Evolutionary conservation across 2,888 invertebrate species (phyloP).

Genomic region (Diogma glabrata): DNA sequence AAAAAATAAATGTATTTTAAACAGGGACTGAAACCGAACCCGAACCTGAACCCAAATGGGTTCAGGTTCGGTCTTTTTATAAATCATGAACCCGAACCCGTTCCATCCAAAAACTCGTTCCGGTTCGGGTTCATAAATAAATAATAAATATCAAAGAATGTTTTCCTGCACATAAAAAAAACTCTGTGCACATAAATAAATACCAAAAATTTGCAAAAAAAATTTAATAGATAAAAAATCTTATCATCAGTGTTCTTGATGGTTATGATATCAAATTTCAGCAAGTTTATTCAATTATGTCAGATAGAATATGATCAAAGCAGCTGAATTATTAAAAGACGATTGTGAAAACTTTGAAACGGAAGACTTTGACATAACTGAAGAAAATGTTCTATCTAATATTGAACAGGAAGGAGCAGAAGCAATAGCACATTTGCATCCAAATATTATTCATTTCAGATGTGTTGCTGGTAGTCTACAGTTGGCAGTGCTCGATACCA

Average conservation of each 20-base stretch:
- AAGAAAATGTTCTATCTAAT: slow-evolving; percentile 2
- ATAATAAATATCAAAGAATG: too few relatives aligned
- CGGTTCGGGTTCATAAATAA: too few relatives aligned
- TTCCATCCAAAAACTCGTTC: too few relatives aligned
- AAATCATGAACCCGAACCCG: too few relatives aligned
- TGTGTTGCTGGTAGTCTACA: neutral
- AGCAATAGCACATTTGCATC: too few relatives aligned
- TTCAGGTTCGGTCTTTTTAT: too few relatives aligned
- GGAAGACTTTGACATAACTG: neutral
- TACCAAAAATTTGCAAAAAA: too few relatives aligned
- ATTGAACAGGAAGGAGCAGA: slow-evolving; percentile 1
- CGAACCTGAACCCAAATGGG: too few relatives aligned
- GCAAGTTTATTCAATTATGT: slow-evolving; percentile 2
- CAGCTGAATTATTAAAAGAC: slow-evolving; percentile 1
- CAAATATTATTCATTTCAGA: slow-evolving; percentile 4
- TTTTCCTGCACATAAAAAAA: too few relatives aligned
- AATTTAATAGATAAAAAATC: neutral
- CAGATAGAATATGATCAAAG: slow-evolving; percentile 1
- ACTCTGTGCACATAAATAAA: too few relatives aligned
- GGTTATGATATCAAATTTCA: slow-evolving; percentile 1
- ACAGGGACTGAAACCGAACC: too few relatives aligned
- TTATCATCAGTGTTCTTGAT: neutral
- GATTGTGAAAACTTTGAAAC: slow-evolving; percentile 1
- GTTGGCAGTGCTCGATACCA: slow-evolving; percentile 1
- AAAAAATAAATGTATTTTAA: too few relatives aligned